Evolutionary conservation across 2,888 invertebrate species (phyloP), one percentile per base, ranked within the genome.

Genomic region (Didymodactylos carnosus): DNA sequence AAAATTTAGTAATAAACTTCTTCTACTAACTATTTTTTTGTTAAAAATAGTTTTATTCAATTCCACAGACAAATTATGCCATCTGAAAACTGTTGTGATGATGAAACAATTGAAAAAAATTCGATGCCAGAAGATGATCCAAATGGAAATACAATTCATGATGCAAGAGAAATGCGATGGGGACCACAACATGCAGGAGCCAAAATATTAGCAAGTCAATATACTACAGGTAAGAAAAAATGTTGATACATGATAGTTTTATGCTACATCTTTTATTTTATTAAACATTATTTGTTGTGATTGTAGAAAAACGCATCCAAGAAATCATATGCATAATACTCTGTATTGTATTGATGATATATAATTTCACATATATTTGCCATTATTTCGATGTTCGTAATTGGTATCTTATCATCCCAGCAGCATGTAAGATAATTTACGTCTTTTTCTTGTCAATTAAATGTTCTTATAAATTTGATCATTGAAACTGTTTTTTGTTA

Each of bases 121-220:
- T 62, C 62, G 16, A 62, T 62, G 62, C 62, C 62, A n/a, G 62
- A 62, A 35, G 62, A 62, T 35, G 62, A 62, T 62, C 62, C 62
- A 35, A 62, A 62, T 62, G 62, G 62, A 11, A 62, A 62, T 62
- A 62, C 62, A 7, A 35, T 62, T n/a, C 62, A 62, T 35, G 62
- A 62, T 35, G 62, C 62, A 3, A 29, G 62, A 62, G 62, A 62
- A 62, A 62, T 62, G 29, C 62, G 62, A n/a, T 62, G 62, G 62
- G 74, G 74, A 25, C 74, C 71, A 27, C 71, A 74, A 35, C 74
- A 74, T 62, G 74, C 74, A 39, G 74, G 74, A 39, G 74, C 74
- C 7, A 74, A 74, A 74, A 35, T 71, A 13, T 39, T 74, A 27
- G 74, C 74, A 29, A 62, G 74, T 39, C 74, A 74, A 46, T 74